Evolutionary conservation across 2,888 invertebrate species (phyloP), one percentile per base, ranked within the genome.

Genomic region (Ligdia adustata): DNA sequence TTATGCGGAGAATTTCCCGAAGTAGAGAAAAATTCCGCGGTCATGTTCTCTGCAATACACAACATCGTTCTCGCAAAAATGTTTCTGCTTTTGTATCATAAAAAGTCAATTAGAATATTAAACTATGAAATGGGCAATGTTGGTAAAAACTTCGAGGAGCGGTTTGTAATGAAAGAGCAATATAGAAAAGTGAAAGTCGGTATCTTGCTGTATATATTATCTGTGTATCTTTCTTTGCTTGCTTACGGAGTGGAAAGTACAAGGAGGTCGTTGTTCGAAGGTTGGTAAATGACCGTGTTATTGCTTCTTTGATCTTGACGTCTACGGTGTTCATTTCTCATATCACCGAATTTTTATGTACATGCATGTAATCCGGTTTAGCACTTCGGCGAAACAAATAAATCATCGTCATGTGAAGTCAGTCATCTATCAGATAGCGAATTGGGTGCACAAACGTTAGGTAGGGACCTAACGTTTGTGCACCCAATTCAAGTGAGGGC

Each of bases 11-110:
- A 66, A 34, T 87, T 86, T 48, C 86, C 85, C 15, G 72, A 78
- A 55, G 79, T 84, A 22, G 87, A 87, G 62, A 83, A 82, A 64
- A 82, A 83, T 44, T 86, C 85, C n/a, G 79, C 84, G 7, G 71
- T 80, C 35, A 89, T 86, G 84, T 87, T 87, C 52, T 67, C 82
- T 3, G 84, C 83, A 7, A 82, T 86, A 53, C 87, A 88, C 59
- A 78, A 81, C 50, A 86, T 86, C 41, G 82, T 89, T 13, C 69
- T 86, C 3, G 60, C 71, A 26, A 87, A 87, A 72, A 84, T 84
- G 80, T 79, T 72, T 52, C 66, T 86, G 32, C 47, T 86, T 29
- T 62, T 82, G 44, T 84, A 79, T 58, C 72, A 84, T 62, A 87
- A 86, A 64, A 55, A 64, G 32, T 78, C 83, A 28, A 80, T 88